Base-by-base conservation (phyloP, 92 coral and sea anemone species). In the Palythoa grandiflora region DNA sequence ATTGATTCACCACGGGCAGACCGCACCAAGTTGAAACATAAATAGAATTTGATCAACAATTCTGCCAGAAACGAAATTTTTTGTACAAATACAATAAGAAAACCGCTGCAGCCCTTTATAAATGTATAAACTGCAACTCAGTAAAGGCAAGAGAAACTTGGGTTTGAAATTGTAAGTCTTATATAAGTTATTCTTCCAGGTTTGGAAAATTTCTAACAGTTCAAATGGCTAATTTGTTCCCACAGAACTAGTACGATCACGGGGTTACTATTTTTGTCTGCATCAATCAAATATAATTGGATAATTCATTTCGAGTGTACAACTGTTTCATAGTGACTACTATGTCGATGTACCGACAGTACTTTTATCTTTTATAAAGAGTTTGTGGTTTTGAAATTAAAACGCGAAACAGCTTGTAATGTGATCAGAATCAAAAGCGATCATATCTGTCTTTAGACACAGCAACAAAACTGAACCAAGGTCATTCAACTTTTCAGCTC, bases 1-100 rank as follows among this genome's bases (percentile, higher is more conserved):
- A 77, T 77, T 53, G 83, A 77, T 35, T 36, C 21, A 19, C 3
- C 50, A 54, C 83, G 54, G 83, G 50, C 68, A 36, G 63, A 77
- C 83, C 83, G 53, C 68, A 14, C 47, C 68, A 70, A 70, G 50
- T 77, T 77, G 66, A 77, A 38, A 77, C 68, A 14, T 21, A 57
- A 39, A 3, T 5, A 20, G 17, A n/a, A 21, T 28, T 9, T 59
- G 6, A 75, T n/a, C 6, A 10, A 61, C 28, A 17, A n/a, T 17
- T 6, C 19, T 61, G 8, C 37, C 21, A 73, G 38, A 6, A 40
- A 14, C 48, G 75, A 6, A 38, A 37, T 38, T 9, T 73, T 38
- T 36, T 73, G 53, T 11, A 15, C 17, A 55, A 51, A 55, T 11
- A 55, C 14, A 11, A 11, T 55, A 55, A 55, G 3, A 11, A 51